Base-by-base conservation (phyloP, 2,797 vertebrate species). In the Garrulus glandarius region DNA sequence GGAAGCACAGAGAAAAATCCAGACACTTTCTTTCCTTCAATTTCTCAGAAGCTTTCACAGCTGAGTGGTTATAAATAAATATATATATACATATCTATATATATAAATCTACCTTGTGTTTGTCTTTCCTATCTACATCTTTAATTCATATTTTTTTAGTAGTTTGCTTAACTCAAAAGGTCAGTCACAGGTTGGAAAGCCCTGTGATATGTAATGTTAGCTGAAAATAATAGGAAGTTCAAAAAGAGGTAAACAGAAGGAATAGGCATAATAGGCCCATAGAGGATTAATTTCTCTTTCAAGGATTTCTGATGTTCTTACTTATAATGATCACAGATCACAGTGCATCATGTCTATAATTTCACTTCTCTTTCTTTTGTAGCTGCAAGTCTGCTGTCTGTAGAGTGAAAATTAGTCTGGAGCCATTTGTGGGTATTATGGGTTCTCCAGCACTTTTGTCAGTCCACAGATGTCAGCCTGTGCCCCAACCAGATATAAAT, bases 321-420 rank as follows among this genome's bases (percentile, higher is more conserved):
- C 50, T 85, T 91, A 63, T 67, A 95, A 93, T 87, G 41, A 92
- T 70, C 75, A 59, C 11, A 95, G 59, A 96, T 96, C 71, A 95
- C 56, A 94, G 49, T 43, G 46, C 10, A 64, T 47, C 49, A 76
- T 43, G 46, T 91, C 78, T 92, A 87, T 70, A 88, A 56, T 95
- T 96, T 89, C 21, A 70, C 78, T 87, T 95, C 13, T 17, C 27
- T 64, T 93, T 92, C 75, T 84, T 77, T 55, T 84, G 41, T 47
- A 71, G 41, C 27, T 56, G 49, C n/a, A 64, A 52, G 34, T 56
- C 47, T 84, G 52, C 37, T 80, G 53, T 12, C 46, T 83, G 49
- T 26, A 49, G 75, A 69, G 34, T 18, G n/a, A 71, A 92, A 91
- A 92, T 77, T 0, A 87, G 9, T 83, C 6, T 6, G 34, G 60